Conservation (phyloP, 2,797 vertebrate species). For the Pangasius mekongensis region DNA sequence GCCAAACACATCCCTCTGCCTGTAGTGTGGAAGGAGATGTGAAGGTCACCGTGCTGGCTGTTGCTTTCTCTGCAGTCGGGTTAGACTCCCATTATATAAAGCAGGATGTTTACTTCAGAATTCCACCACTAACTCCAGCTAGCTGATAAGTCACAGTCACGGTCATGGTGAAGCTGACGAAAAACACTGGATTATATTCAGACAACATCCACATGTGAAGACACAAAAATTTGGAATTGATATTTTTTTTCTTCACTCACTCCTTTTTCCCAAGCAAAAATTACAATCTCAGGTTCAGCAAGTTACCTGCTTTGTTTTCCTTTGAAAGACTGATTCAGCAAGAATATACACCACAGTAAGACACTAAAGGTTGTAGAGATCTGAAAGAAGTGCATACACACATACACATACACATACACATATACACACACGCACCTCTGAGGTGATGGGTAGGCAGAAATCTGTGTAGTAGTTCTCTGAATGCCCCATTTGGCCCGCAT, state of each 20-base stretch:
- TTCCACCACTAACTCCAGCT: conserved; percentile 67
- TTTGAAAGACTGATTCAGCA: conserved; percentile 42
- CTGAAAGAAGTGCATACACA: neutral
- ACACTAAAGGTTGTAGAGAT: conserved; percentile 13
- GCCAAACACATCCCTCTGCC: conserved; percentile 71
- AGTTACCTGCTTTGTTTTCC: conserved; percentile 43
- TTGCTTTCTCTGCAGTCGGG: conserved; percentile 41
- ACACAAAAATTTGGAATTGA: conserved; percentile 71
- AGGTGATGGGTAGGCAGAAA: neutral
- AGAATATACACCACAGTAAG: neutral
- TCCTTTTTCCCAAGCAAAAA: conserved; percentile 14
- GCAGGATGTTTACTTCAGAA: conserved; percentile 72
- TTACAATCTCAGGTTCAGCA: conserved; percentile 45
- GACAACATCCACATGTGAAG: conserved; percentile 74
- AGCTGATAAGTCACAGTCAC: conserved; percentile 79
- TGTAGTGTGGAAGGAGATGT: conserved; percentile 68
- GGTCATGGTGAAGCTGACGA: conserved; percentile 23
- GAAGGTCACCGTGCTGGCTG: conserved; percentile 77
- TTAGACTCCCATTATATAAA: conserved; percentile 75
- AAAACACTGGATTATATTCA: conserved; percentile 77
- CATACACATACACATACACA: neutral
- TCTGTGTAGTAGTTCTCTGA: conserved; percentile 5
- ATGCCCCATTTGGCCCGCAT: neutral
- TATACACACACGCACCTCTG: neutral
- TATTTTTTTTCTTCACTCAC: conserved; percentile 58